A percentile compares a stretch with the other conserved stretches of the same genome.
Conservation (phyloP, 1,140 invertebrate species). For the Zaprionus ghesquierei region DNA sequence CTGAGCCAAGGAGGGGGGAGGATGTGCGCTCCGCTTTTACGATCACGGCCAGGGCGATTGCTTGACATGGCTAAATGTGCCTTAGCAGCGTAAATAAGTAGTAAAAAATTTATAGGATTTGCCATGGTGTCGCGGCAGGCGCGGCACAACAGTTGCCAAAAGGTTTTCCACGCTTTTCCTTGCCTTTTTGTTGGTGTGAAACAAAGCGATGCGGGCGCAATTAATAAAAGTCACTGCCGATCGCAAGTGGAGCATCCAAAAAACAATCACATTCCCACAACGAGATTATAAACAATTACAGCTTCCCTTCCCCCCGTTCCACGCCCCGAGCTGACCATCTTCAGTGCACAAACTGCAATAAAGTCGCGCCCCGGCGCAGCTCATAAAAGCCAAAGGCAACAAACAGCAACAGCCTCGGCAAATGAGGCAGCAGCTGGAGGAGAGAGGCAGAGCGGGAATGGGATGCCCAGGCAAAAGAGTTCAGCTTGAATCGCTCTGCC, state of each 20-base stretch:
- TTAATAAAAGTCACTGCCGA: conserved; percentile 59
- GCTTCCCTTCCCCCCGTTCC: neutral
- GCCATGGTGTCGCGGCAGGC: neutral
- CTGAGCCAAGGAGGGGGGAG: conserved; percentile 11
- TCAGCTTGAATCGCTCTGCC: conserved; percentile 5
- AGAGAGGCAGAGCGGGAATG: neutral
- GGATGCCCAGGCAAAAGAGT: conserved; percentile 47
- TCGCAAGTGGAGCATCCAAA: conserved; percentile 25
- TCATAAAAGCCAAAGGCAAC: conserved; percentile 74
- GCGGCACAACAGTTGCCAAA: conserved; percentile 67
- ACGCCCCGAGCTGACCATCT: neutral
- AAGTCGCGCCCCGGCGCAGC: conserved; percentile 51
- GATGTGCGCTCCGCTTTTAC: conserved; percentile 52
- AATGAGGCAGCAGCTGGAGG: conserved; percentile 9
- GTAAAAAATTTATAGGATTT: conserved; percentile 81
- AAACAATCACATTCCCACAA: conserved; percentile 21
- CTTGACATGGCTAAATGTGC: conserved; percentile 79
- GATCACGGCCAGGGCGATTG: conserved; percentile 73
- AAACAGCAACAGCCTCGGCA: conserved; percentile 35
- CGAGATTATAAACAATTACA: conserved; percentile 70
- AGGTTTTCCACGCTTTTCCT: conserved; percentile 7
- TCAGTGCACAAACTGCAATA: conserved; percentile 55
- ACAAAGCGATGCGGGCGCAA: conserved; percentile 42
- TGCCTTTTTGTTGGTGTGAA: conserved; percentile 25
- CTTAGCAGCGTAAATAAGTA: conserved; percentile 80